phyloP scores from a whole-genome alignment of 2,113 vertebrate species.

The Xyrauchen texanus region DNA sequence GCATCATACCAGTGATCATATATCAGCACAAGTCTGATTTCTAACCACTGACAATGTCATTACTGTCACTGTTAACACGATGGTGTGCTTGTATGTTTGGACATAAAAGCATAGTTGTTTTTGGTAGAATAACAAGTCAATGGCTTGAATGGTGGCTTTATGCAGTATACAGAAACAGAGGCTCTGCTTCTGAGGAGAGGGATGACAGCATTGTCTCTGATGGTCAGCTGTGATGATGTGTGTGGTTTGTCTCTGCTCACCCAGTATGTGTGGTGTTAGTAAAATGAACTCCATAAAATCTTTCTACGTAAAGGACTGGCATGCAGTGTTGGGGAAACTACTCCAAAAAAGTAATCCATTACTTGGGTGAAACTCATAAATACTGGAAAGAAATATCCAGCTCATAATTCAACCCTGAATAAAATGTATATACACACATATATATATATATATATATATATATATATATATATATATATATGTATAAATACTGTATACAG shows the following conservation, averaged over 20 bases:
- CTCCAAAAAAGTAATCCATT: background rate
- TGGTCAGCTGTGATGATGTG: slow-evolving; percentile 18
- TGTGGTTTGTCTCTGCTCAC: background rate
- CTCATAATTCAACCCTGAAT: no score
- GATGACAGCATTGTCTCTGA: slow-evolving; percentile 11
- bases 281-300: background rate
- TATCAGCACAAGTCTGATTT: slow-evolving; percentile 14
- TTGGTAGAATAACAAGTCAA: slow-evolving; percentile 64
- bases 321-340: background rate
- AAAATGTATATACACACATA: no score
- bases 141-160: slow-evolving; percentile 58
- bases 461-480: no score
- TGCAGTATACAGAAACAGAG: slow-evolving; percentile 18
- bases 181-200: background rate
- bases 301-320: background rate
- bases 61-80: slow-evolving; percentile 58
- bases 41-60: slow-evolving; percentile 56
- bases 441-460: no score
- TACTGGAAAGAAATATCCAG: no score
- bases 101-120: slow-evolving; percentile 53
- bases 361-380: background rate
- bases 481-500: no score
- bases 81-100: slow-evolving; percentile 47
- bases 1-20: background rate
- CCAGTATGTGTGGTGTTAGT: background rate